phyloP scores from a whole-genome alignment of 2,113 vertebrate genomes.

The Thamnaconus septentrionalis region DNA sequence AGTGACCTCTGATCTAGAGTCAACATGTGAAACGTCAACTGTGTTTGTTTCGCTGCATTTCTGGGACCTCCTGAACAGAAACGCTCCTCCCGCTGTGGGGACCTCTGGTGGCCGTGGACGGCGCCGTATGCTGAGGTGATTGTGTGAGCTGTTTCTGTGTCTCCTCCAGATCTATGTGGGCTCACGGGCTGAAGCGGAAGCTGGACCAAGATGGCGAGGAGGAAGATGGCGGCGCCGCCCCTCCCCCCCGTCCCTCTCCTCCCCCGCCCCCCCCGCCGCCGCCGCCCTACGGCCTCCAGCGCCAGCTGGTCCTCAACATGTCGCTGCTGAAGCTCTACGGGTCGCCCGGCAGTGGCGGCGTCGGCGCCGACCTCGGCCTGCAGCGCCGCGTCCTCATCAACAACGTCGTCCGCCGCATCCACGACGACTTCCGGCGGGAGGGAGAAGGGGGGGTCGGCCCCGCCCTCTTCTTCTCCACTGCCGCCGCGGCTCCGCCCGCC shows the following conservation, averaged over 20 bases:
- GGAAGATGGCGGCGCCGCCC: constrained; percentile 68
- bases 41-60: too few species aligned
- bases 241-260: too few species aligned
- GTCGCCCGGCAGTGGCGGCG: constrained; percentile 54
- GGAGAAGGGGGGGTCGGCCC: constrained; percentile 81
- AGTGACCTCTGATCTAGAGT: too few species aligned
- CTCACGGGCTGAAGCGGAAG: constrained; percentile 89
- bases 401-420: constrained; percentile 87
- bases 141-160: neutral
- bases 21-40: too few species aligned
- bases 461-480: constrained; percentile 55
- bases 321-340: constrained; percentile 91
- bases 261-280: constrained; percentile 61
- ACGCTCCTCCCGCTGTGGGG: too few species aligned
- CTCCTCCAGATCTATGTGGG: constrained; percentile 88
- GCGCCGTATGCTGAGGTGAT: too few species aligned
- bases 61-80: too few species aligned
- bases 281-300: constrained; percentile 87
- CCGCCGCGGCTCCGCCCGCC: constrained; percentile 55
- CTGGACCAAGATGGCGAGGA: constrained; percentile 88
- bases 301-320: constrained; percentile 93
- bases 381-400: constrained; percentile 89
- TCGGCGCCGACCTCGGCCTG: constrained; percentile 81
- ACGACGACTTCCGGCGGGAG: constrained; percentile 82
- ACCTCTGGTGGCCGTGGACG: too few species aligned